A percentile compares a stretch with the other conserved stretches of the same genome.
Conservation (phyloP, 1,140 invertebrate species). For the Alviniconcha marisindica region DNA sequence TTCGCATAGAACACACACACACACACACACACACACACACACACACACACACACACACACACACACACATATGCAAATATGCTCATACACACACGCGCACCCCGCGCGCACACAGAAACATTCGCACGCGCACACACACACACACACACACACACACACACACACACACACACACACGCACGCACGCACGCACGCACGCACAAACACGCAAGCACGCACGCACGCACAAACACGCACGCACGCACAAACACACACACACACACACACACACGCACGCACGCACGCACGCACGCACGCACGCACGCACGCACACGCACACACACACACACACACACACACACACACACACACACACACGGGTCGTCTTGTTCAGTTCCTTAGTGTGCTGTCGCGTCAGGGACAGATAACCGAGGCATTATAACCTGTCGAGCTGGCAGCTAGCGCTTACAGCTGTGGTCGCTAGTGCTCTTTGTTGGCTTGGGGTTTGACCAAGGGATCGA, state of each 20-base stretch:
- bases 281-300: constrained; percentile 3
- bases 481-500: too few species aligned
- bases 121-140: background rate
- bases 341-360: constrained; percentile 16
- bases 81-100: too few species aligned
- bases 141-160: constrained; percentile 3
- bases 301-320: constrained; percentile 16
- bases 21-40: constrained; percentile 6
- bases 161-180: constrained; percentile 16
- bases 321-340: background rate
- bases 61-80: background rate
- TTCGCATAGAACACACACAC: background rate
- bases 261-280: background rate
- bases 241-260: constrained; percentile 2
- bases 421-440: too few species aligned
- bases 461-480: too few species aligned
- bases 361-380: too few species aligned
- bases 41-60: constrained; percentile 13
- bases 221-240: background rate
- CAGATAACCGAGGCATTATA: too few species aligned
- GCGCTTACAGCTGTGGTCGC: too few species aligned
- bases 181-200: background rate
- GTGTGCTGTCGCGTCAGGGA: too few species aligned
- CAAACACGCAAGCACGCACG: background rate
- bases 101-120: too few species aligned